Base-by-base conservation (phyloP, 2,888 invertebrate genomes). In the Aleiodes alternator region DNA sequence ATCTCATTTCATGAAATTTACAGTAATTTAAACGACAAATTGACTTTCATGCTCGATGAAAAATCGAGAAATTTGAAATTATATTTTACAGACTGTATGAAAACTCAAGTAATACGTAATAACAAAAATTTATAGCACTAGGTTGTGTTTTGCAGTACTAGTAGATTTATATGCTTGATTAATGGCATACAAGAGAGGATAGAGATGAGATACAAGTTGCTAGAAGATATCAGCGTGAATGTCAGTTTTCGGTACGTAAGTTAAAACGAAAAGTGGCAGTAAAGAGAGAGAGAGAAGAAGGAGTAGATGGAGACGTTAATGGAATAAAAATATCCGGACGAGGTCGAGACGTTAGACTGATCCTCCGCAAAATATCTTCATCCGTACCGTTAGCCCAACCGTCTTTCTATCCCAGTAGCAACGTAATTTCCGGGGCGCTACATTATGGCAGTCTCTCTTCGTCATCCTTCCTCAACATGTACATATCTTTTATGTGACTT, bases 21-120 rank as follows among this genome's bases (percentile, higher is more conserved):
- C 75, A 78, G 76, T 77, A 80, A 82, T 82, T 66, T 80, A 76
- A 73, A 77, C 77, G 78, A 80, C 79, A 77, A 79, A 82, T 83
- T 79, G 79, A 78, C 80, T 79, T 75, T 66, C 43, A 43, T 43
- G 48, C 69, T 74, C 61, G 11, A 71, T 70, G 69, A 74, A 78
- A 23, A 75, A 72, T 55, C 66, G 68, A 51, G 72, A 72, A 73
- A 72, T 34, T 34, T 4, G 38, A 38, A 34, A 61, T 38, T 43
- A 48, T 38, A 64, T 43, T 34, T 59, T 34, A n/a, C 14, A 16
- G 4, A 48, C 43, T 16, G 16, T 48, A 14, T 43, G 59, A 29
- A 23, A 31, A 16, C 43, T 43, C n/a, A 23, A 48, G 64, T 64
- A 64, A 48, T 64, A 64, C 48, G 43, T 12, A 64, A 48, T 23